Evolutionary conservation across 2,888 invertebrate genomes (phyloP).

Genomic region (Halictus ligatus): DNA sequence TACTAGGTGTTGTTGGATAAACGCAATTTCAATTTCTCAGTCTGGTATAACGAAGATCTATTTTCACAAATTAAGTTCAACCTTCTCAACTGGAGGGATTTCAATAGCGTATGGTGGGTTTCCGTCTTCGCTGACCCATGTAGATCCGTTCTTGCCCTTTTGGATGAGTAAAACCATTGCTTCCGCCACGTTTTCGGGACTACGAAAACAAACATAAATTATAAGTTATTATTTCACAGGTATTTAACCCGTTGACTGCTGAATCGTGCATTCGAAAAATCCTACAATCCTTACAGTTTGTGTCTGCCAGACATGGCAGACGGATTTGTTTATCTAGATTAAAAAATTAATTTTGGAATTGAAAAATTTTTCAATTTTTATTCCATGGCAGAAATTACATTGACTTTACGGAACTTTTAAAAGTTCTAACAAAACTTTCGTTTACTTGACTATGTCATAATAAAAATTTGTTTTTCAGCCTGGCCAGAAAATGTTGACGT

Average conservation of each 20-base stretch:
- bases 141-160: not conserved
- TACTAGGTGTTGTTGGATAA: not conserved
- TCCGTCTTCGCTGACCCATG: not conserved
- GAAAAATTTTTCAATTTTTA: no score
- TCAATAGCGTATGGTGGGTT: not conserved
- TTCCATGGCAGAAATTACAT: no score
- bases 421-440: no score
- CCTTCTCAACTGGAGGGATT: not conserved
- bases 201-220: not conserved
- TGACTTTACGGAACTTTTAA: no score
- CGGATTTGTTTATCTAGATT: no score
- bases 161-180: not conserved
- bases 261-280: no score
- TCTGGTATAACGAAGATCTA: not conserved
- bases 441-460: no score
- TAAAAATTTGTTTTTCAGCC: no score
- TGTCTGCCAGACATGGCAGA: no score
- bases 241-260: not conserved
- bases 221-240: not conserved
- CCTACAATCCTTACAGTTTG: not conserved
- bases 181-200: not conserved
- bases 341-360: no score
- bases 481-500: no score
- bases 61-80: not conserved
- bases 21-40: not conserved